Percentiles rank a stretch among this genome's conserved stretches.
These are phyloP conservation scores for Panulirus ornatus DNA, from an alignment of 1,140 invertebrate species.

Conservation along the genomic window DNA sequence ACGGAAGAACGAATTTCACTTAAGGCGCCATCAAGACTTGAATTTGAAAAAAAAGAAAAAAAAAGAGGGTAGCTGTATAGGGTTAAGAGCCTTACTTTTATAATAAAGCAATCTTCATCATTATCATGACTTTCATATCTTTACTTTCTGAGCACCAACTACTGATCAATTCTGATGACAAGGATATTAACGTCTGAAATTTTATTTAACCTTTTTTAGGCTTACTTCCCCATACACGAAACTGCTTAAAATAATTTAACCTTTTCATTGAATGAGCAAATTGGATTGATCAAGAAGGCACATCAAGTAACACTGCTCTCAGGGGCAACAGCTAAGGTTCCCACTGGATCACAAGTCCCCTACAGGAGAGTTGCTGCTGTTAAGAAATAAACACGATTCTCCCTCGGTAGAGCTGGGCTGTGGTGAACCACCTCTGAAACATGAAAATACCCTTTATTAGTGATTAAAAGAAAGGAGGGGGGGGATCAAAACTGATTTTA, in stretches of 20 bases:
- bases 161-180: slow-evolving; percentile 23
- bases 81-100: not conserved
- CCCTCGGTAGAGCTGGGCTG: slow-evolving; percentile 58
- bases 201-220: slow-evolving; percentile 2
- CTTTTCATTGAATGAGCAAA: slow-evolving; percentile 44
- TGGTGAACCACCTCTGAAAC: slow-evolving; percentile 62
- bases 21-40: slow-evolving; percentile 60
- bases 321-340: slow-evolving; percentile 9
- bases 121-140: slow-evolving; percentile 4
- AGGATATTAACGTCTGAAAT: not conserved
- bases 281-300: slow-evolving; percentile 30
- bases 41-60: not conserved
- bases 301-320: slow-evolving; percentile 24
- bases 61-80: not conserved
- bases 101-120: slow-evolving; percentile 12
- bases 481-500: not conserved
- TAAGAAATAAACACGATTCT: slow-evolving; percentile 22
- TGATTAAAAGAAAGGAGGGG: not conserved
- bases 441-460: not conserved
- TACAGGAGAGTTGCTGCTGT: slow-evolving; percentile 23
- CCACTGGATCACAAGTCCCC: slow-evolving; percentile 30
- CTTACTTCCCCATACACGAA: slow-evolving; percentile 2
- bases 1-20: slow-evolving; percentile 70
- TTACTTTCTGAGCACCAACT: slow-evolving; percentile 19
- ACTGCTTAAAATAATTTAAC: slow-evolving; percentile 11